Evolutionary conservation across 2,888 invertebrate genomes (phyloP), one percentile per base, ranked within the genome.

Genomic region (Notodonta ziczac): DNA sequence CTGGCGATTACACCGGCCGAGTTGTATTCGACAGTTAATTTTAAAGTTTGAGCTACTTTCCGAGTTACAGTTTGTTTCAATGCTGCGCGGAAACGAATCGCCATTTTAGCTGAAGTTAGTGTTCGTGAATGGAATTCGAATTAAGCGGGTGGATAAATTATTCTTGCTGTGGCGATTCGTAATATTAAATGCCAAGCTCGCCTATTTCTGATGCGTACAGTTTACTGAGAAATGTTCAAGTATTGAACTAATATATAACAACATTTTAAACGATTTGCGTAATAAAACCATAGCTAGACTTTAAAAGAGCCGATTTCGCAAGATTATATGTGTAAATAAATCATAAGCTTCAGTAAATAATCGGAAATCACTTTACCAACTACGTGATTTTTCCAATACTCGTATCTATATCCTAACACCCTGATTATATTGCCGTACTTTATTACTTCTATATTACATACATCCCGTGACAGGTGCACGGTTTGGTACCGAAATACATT

Each of bases 11-110:
- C 67, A 69, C 67, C 65, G 61, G 59, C 66, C 65, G 70, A 65
- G 71, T 71, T 67, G 74, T 69, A 72, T 75, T 74, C 73, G 72
- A 67, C 72, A 72, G 65, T 66, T 66, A 66, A 70, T 74, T 69
- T 52, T 57, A 60, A 77, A 77, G 72, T 70, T 70, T 13, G 14
- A 51, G 61, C 40, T 44, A 56, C 56, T 44, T 13, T 24, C 40
- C 56, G 56, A 44, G 42, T 56, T 56, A 44, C 42, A 13, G 56
- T 24, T 56, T 56, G 56, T 56, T 56, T 56, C 56, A 56, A 56
- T 56, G 56, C 42, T 24, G 44, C 44, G 14, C 44, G 24, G 56
- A 56, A 54, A 54, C 35, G 24, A 54, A 54, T 54, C 54, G 54
- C 8, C 54, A 14, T 54, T 54, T 54, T 54, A 32, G 39, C 39